Evolutionary conservation across 92 coral and sea anemone species (phyloP).

Genomic region (Epizoanthus stellaris): DNA sequence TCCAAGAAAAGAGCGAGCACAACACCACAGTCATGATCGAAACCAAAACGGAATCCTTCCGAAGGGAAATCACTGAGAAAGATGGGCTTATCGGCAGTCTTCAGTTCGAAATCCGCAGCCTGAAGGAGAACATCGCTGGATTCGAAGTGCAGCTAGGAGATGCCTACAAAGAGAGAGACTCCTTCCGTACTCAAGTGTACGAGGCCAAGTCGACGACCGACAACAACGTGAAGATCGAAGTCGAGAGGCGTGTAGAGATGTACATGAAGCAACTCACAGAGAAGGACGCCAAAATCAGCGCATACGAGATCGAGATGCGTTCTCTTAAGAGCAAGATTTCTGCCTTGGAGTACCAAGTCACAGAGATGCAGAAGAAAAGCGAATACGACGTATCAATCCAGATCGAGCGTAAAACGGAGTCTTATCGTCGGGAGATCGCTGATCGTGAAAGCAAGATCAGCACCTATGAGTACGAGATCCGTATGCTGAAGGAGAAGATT

Average conservation of each 20-base stretch:
- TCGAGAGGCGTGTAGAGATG: constrained; percentile 32
- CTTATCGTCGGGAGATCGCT: constrained; percentile 43
- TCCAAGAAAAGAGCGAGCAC: too few species aligned
- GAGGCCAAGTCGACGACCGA: constrained; percentile 32
- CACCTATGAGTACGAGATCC: constrained; percentile 13
- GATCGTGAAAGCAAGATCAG: constrained; percentile 13
- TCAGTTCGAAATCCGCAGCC: constrained; percentile 4
- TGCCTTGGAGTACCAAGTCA: constrained; percentile 18
- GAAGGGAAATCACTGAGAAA: constrained; percentile 21
- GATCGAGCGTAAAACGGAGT: constrained; percentile 50
- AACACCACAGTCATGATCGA: constrained; percentile 14
- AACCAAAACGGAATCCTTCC: constrained; percentile 30
- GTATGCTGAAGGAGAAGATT: constrained; percentile 44
- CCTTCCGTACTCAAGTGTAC: constrained; percentile 40
- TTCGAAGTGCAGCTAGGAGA: constrained; percentile 38
- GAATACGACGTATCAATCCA: constrained; percentile 44
- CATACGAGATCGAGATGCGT: constrained; percentile 21
- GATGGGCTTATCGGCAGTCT: background rate
- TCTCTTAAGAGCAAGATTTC: constrained; percentile 30
- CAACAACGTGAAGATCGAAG: constrained; percentile 18
- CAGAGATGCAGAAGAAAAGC: constrained; percentile 13
- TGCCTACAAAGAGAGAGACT: constrained; percentile 38
- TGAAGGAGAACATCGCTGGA: constrained; percentile 15
- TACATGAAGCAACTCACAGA: constrained; percentile 33
- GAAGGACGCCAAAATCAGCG: constrained; percentile 15